Base-by-base conservation (phyloP, 2,888 invertebrate species). In the Himalopsyche japonica region DNA sequence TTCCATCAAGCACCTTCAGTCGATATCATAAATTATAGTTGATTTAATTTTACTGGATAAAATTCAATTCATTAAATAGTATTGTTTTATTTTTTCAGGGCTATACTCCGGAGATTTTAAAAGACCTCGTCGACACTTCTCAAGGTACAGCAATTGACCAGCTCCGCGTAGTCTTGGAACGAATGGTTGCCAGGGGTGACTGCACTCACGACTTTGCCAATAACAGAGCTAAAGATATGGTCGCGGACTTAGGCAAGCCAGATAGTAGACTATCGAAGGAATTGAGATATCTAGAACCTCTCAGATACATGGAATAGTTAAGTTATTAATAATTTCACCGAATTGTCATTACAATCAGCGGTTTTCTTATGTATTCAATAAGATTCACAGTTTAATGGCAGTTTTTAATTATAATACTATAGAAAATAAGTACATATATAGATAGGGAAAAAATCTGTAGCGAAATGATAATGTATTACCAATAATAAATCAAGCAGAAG, bases 121-220 rank as follows among this genome's bases (percentile, higher is more conserved):
- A 91, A 84, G 90, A 90, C 7, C 89, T 95, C 0, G 90, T 91
- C 0, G 93, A 92, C 2, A 93, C 93, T 0, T 93, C 94, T 0
- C 90, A 90, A 27, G 94, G 93, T 6, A 93, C 94, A 0, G 93
- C 94, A 0, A 91, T 93, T 0, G 91, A 91, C 1, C 95, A 95
- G 88, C 90, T 95, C 78, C 91, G 91, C 85, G 89, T 91, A 78
- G 93, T 94, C 0, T 89, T 95, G 4, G 89, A 92, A 76, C 94
- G 93, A 88, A 92, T 94, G 89, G 88, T 94, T 84, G 93, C 94
- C 6, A 90, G 93, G 0, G 91, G 92, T 48, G 94, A 95, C 89
- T 93, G 94, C 30, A 92, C 91, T 0, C 93, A 94, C 83, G 93
- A 93, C 6, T 93, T 94, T 88, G 92, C 94, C 0, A 92, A 93